A percentile compares a stretch with the other conserved stretches of the same genome.
Evolutionary conservation across 2,888 invertebrate genomes (phyloP).

Genomic region (Euplexia lucipara): DNA sequence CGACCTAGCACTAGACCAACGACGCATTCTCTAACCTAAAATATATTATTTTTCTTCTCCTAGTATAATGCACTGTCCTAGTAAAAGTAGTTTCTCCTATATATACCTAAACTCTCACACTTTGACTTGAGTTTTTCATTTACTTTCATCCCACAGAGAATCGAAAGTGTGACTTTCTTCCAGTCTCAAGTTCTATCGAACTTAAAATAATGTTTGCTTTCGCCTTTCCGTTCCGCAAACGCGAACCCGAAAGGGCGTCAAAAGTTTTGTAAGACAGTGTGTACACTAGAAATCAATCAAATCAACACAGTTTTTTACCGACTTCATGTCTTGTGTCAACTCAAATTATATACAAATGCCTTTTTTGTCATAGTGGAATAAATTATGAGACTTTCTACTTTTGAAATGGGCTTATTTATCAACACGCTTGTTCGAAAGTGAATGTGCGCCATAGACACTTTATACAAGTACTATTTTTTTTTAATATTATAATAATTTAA

Average conservation of each 20-base stretch:
- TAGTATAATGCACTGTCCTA: neutral
- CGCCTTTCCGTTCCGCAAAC: constrained; percentile 30
- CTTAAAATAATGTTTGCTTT: constrained; percentile 40
- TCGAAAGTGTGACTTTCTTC: constrained; percentile 4
- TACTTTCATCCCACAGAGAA: neutral
- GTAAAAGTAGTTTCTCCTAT: neutral
- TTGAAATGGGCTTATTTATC: too few species aligned
- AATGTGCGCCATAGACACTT: too few species aligned
- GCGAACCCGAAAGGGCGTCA: constrained; percentile 13
- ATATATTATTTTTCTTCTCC: neutral
- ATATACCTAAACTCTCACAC: neutral
- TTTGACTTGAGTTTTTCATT: neutral
- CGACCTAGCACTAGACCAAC: too few species aligned
- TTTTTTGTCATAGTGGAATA: too few species aligned
- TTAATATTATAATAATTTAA: too few species aligned
- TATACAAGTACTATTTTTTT: too few species aligned
- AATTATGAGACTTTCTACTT: too few species aligned
- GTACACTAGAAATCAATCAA: neutral
- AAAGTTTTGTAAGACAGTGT: constrained; percentile 22
- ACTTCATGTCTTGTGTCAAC: too few species aligned
- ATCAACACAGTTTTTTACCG: neutral
- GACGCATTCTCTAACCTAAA: too few species aligned
- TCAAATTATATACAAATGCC: too few species aligned
- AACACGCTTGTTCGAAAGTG: too few species aligned
- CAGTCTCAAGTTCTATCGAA: constrained; percentile 30